These are phyloP conservation scores for Serripes groenlandicus DNA, from an alignment of 2,888 invertebrate species.

Conservation along the genomic window DNA sequence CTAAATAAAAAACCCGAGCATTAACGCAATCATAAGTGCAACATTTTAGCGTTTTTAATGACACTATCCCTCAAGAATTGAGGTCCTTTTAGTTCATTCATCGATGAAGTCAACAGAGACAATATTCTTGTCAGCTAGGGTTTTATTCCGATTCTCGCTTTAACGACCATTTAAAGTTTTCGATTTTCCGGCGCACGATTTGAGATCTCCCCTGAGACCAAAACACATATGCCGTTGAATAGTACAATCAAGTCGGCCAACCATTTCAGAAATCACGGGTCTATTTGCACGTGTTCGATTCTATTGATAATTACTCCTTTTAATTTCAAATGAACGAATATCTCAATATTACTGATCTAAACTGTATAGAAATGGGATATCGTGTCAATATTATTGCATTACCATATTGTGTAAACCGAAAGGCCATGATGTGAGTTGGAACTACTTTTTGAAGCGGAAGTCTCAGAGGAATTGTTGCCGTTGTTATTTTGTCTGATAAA, in stretches of 20 bases:
- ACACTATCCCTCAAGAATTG: slow-evolving; percentile 49
- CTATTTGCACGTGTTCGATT: slow-evolving; percentile 51
- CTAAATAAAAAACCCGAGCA: slow-evolving; percentile 46
- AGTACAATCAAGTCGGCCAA: slow-evolving; percentile 39
- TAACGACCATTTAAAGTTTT: slow-evolving; percentile 68
- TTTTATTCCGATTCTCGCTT: slow-evolving; percentile 48
- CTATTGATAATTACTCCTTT: slow-evolving; percentile 64
- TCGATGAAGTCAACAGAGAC: slow-evolving; percentile 33
- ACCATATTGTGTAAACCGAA: slow-evolving; percentile 64
- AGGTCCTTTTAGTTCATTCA: slow-evolving; percentile 37
- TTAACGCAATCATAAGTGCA: slow-evolving; percentile 50
- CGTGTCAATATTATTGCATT: slow-evolving; percentile 67
- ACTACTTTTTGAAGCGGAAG: slow-evolving; percentile 59
- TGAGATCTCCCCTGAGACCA: slow-evolving; percentile 39
- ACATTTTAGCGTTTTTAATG: slow-evolving; percentile 66
- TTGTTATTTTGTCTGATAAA: slow-evolving; percentile 56
- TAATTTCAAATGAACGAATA: slow-evolving; percentile 67
- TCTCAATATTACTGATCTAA: slow-evolving; percentile 63
- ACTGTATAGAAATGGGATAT: slow-evolving; percentile 55
- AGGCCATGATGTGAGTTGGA: slow-evolving; percentile 39
- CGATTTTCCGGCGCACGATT: slow-evolving; percentile 61
- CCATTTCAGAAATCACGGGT: slow-evolving; percentile 52
- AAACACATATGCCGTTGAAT: slow-evolving; percentile 56
- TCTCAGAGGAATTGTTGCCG: slow-evolving; percentile 61
- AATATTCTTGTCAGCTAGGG: slow-evolving; percentile 34